phyloP scores from a whole-genome alignment of 2,113 vertebrate genomes.

The Ramphastos sulfuratus region DNA sequence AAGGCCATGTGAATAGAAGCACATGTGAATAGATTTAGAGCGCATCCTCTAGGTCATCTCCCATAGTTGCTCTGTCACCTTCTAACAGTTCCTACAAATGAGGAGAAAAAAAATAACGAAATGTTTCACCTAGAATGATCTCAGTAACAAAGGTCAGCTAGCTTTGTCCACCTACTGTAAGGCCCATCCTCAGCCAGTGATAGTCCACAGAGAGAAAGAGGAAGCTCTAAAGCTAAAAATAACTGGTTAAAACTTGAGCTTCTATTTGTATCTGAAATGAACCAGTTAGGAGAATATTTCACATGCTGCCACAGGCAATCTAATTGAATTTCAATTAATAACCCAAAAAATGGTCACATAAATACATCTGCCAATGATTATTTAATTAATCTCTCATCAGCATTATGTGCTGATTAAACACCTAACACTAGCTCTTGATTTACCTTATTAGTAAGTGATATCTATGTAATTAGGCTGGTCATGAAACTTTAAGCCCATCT shows the following conservation, averaged over 20 bases:
- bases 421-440: background rate
- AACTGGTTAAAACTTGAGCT: background rate
- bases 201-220: background rate
- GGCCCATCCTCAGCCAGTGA: background rate
- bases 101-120: background rate
- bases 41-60: too few relatives aligned
- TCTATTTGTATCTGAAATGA: background rate
- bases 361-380: background rate
- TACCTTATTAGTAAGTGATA: constrained; percentile 14
- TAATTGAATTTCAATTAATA: constrained; percentile 29
- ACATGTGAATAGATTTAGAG: too few relatives aligned
- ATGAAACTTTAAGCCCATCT: background rate
- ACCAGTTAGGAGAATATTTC: background rate
- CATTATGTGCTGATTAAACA: constrained; percentile 11
- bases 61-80: too few relatives aligned
- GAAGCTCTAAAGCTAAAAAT: background rate
- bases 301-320: background rate
- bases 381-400: constrained; percentile 2
- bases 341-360: background rate
- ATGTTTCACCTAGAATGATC: background rate
- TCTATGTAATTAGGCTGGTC: background rate
- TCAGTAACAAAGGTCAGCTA: rapidly evolving
- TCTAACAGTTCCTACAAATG: too few relatives aligned
- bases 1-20: too few relatives aligned
- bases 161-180: background rate